Base-by-base conservation (phyloP, 2,888 invertebrate genomes). In the Tuberolachnus salignus region DNA sequence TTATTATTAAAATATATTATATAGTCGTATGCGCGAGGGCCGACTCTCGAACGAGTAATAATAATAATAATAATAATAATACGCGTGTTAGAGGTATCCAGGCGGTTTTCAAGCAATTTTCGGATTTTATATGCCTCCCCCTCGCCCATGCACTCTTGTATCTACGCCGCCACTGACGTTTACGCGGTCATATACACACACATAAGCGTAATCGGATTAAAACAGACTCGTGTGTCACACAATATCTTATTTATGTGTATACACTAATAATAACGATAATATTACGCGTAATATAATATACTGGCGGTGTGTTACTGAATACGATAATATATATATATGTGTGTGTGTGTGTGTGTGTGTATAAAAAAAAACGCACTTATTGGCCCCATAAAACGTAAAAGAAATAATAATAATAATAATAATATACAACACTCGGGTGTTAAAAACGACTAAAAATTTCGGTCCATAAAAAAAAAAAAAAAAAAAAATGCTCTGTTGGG, bases 151-250 rank as follows among this genome's bases (percentile, higher is more conserved):
- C 34, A 34, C 34, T 34, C n/a, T n/a, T n/a, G n/a, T 34, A 34
- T 6, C 34, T 34, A 34, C 34, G 34, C 3, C 34, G n/a, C n/a
- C n/a, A n/a, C n/a, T n/a, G 34, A 34, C 34, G 34, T 34, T 34
- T 34, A 34, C 34, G 34, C 34, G 0, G n/a, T n/a, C n/a, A n/a
- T n/a, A n/a, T n/a, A n/a, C n/a, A n/a, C n/a, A n/a, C n/a, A n/a
- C n/a, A n/a, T n/a, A n/a, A n/a, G 9, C 11, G 34, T 73, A 73
- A 73, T 73, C 73, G 63, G 73, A 73, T 73, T 73, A 73, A 21
- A 73, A 73, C 51, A 42, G 61, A 53, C 51, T 44, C 14, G 34
- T 34, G 59, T 26, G 63, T 53, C 73, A 73, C 63, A 34, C 63
- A 21, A 21, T 9, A 14, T 1, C 14, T 70, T 71, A 72, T 72